A percentile compares a stretch with the other conserved stretches of the same genome.
Evolutionary conservation across 2,888 invertebrate genomes (phyloP).

Genomic region (Orthosia gothica): DNA sequence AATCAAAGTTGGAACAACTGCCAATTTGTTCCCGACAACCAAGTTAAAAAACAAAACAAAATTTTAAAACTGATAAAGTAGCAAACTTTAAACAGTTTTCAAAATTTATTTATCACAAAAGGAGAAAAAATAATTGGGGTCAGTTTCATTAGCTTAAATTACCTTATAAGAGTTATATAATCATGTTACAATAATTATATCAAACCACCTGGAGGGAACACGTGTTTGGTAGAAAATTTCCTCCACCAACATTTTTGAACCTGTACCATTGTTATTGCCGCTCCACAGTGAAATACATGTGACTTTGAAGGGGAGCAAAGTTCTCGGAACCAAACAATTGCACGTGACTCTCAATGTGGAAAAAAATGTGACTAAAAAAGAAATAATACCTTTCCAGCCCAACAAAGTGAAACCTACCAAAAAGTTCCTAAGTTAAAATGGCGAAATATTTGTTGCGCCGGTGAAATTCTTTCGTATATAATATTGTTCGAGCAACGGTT

Average conservation of each 20-base stretch:
- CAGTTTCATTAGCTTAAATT: background rate
- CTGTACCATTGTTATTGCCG: too few relatives aligned
- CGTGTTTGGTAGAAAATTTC: conserved; percentile 1
- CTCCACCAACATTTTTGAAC: background rate
- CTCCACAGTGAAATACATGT: conserved; percentile 36
- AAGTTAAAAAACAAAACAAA: background rate
- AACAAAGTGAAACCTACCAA: conserved; percentile 30
- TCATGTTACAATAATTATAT: conserved; percentile 2
- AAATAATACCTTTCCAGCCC: background rate
- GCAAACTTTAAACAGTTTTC: too few relatives aligned
- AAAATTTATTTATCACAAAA: background rate
- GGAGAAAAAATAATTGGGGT: background rate
- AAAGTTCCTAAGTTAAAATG: conserved; percentile 20
- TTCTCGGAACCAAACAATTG: background rate
- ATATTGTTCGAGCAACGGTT: conserved; percentile 7
- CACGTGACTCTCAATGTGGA: conserved; percentile 50
- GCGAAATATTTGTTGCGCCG: conserved; percentile 3
- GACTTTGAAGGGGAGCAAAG: conserved; percentile 3
- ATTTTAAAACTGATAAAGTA: background rate
- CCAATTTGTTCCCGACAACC: background rate
- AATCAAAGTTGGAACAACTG: background rate
- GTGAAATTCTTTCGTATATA: background rate
- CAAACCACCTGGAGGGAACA: background rate
- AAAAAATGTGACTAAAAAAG: conserved; percentile 30
- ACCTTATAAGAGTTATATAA: conserved; percentile 19